Conservation (phyloP, 2,888 invertebrate species). For the Melieria picta region DNA sequence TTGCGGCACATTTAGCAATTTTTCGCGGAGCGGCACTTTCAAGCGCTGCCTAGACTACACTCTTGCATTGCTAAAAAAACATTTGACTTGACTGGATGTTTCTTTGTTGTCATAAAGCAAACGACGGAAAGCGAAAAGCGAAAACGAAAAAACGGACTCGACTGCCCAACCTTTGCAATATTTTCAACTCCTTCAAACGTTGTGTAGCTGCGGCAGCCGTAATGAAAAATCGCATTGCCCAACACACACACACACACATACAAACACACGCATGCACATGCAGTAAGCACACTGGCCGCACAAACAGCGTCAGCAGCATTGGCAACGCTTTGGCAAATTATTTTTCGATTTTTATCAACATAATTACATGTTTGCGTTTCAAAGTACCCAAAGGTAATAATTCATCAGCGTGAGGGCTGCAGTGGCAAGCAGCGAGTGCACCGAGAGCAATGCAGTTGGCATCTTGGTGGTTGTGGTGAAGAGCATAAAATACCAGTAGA, state of each 20-base stretch:
- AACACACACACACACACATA: constrained; percentile 3
- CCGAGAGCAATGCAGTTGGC: too few species aligned
- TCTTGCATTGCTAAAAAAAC: too few species aligned
- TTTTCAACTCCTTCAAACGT: constrained; percentile 12
- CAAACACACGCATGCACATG: neutral
- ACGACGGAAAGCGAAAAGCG: neutral
- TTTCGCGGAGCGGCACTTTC: too few species aligned
- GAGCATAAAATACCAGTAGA: too few species aligned
- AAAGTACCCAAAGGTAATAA: constrained; percentile 40
- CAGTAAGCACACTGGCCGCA: neutral
- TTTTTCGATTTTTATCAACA: constrained; percentile 43
- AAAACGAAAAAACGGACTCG: constrained; percentile 23
- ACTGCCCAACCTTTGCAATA: constrained; percentile 24
- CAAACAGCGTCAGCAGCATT: constrained; percentile 7
- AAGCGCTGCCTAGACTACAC: too few species aligned
- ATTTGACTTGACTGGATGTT: neutral
- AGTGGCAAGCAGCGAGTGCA: too few species aligned
- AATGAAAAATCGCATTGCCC: neutral
- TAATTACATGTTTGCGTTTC: constrained; percentile 42
- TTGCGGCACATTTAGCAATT: too few species aligned
- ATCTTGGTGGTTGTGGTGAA: too few species aligned
- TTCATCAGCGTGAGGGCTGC: constrained; percentile 26
- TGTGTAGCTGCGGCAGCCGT: neutral
- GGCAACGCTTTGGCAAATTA: constrained; percentile 34
- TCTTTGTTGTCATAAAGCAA: constrained; percentile 31